These are phyloP conservation scores for Staurois parvus DNA, from an alignment of 2,797 vertebrate genomes.

Conservation along the genomic window DNA sequence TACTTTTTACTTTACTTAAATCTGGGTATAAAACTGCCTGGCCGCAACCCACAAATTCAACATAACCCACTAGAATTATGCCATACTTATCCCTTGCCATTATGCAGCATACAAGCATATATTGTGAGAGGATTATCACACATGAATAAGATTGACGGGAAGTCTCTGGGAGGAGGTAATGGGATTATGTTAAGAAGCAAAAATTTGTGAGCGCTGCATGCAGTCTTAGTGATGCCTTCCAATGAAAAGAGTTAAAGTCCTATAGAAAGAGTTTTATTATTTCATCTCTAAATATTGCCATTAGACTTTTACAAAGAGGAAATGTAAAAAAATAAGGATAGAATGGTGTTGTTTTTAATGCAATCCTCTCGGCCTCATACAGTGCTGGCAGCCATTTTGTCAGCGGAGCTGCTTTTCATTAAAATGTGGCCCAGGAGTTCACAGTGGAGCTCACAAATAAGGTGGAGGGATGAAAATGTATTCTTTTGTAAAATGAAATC, in stretches of 20 bases:
- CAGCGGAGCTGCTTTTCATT: not conserved
- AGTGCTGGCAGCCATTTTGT: not conserved
- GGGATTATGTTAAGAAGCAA: conserved; percentile 4
- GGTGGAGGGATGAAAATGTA: not conserved
- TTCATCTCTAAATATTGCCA: conserved; percentile 2
- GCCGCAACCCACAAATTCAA: conserved; percentile 3
- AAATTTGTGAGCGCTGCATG: not conserved
- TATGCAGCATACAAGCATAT: not conserved
- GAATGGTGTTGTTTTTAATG: not conserved
- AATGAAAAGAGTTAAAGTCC: not conserved
- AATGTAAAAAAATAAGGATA: not conserved
- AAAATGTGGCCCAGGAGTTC: not conserved
- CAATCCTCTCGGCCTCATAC: not conserved
- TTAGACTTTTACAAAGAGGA: not conserved
- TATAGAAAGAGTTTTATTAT: not conserved
- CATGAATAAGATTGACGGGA: conserved; percentile 1
- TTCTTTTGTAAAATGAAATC: too few species aligned
- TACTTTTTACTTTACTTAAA: not conserved
- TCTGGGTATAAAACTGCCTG: not conserved
- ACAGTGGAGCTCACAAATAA: not conserved
- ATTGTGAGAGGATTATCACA: conserved; percentile 1
- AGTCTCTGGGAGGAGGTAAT: conserved; percentile 3
- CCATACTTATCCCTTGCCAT: not conserved
- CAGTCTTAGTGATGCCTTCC: not conserved
- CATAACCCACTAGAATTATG: not conserved